Evolutionary conservation across 2,888 invertebrate species (phyloP).

Genomic region (Lottia gigantea): DNA sequence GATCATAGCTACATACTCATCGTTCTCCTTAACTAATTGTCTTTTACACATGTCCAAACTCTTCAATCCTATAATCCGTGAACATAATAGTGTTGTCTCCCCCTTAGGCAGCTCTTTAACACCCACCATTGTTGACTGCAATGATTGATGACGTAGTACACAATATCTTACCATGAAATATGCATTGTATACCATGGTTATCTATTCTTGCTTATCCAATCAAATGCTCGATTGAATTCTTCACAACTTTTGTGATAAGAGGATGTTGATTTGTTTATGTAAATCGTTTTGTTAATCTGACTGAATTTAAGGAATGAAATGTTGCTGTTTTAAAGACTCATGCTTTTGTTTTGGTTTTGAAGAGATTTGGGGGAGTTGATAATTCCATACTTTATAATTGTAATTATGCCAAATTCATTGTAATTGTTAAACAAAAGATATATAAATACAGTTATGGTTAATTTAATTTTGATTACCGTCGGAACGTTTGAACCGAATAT

Average conservation of each 20-base stretch:
- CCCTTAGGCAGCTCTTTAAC: neutral
- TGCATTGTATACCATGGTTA: neutral
- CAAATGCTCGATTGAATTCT: slow-evolving; percentile 1
- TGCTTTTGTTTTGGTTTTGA: too few relatives aligned
- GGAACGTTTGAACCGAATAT: too few relatives aligned
- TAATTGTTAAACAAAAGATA: too few relatives aligned
- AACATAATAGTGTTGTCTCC: slow-evolving; percentile 1
- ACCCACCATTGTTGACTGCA: neutral
- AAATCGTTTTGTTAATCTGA: too few relatives aligned
- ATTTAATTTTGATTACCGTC: too few relatives aligned
- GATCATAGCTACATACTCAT: slow-evolving; percentile 2
- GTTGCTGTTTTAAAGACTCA: too few relatives aligned
- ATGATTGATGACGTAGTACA: slow-evolving; percentile 10
- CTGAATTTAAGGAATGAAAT: too few relatives aligned
- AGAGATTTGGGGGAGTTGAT: too few relatives aligned
- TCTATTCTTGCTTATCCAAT: slow-evolving; percentile 8
- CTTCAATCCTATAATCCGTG: neutral
- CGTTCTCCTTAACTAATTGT: neutral
- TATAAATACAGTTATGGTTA: too few relatives aligned
- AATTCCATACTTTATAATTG: too few relatives aligned
- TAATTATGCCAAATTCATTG: too few relatives aligned
- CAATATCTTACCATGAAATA: neutral
- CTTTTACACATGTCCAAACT: neutral
- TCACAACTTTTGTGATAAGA: slow-evolving; percentile 1
- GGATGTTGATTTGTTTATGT: neutral